Base-by-base conservation (phyloP, 1,140 invertebrate species). In the Teleogryllus occipitalis region DNA sequence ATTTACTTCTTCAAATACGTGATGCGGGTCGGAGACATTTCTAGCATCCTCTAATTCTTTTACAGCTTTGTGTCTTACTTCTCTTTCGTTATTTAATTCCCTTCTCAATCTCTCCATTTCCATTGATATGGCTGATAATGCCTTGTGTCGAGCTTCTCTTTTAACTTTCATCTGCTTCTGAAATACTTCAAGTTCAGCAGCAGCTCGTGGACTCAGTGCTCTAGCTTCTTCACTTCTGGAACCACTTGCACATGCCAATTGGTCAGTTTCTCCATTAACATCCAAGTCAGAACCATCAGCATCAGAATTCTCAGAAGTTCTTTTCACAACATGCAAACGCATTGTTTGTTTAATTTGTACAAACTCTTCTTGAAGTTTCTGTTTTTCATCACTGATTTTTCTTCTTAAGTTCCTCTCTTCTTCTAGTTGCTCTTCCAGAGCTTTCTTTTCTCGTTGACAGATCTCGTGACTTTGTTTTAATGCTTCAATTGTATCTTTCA, bases 51-150 rank as follows among this genome's bases (percentile, higher is more conserved):
- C n/a, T 74, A 80, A 7, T 39, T 47, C 21, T 27, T 77, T 15
- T 39, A 47, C 47, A 74, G 49, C 7, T 14, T 77, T 47, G 8
- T 76, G 12, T 82, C 87, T 86, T 14, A 85, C 85, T n/a, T 84
- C 83, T 74, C 86, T 87, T 78, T 88, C 87, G 12, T 84, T 83
- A 74, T 85, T 85, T 8, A 88, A 80, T 82, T 88, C 87, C 7
- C 79, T 80, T 75, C 85, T 83, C 5, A 88, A 81, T 18, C 85
- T 81, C 8, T 87, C 86, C 86, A 88, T 87, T 80, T 88, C 87
- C 0, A 85, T 84, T 4, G 87, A 87, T 47, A 88, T 85, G 0
- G 85, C 85, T 0, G 86, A 86, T 27, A 88, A 86, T 8, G 87
- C 87, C 7, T 85, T 82, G 74, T 87, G 87, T 72, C 87, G 82